Evolutionary conservation across 2,797 vertebrate genomes (phyloP).

Genomic region (Enteromius paludinosus): DNA sequence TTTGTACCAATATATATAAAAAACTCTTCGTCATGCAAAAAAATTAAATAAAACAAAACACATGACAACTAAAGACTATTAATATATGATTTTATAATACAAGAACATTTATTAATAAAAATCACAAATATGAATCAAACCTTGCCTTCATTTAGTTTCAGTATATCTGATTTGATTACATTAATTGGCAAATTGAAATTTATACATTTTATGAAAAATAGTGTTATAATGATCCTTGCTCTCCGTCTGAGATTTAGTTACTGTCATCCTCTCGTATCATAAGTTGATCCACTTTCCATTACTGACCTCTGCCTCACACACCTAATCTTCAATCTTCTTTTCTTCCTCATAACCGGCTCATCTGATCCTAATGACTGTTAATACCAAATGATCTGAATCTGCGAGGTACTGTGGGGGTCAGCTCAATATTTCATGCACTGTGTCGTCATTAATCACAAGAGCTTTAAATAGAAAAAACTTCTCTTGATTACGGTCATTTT

Average conservation of each 20-base stretch:
- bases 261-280: neutral
- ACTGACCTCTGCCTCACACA: constrained; percentile 30
- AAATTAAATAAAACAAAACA: neutral
- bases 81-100: neutral
- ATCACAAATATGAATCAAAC: too few relatives aligned
- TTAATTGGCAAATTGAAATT: neutral
- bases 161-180: neutral
- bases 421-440: constrained; percentile 42
- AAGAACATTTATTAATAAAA: too few relatives aligned
- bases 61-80: neutral
- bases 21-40: neutral
- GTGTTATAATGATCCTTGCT: neutral
- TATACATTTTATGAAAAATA: neutral
- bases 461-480: constrained; percentile 37
- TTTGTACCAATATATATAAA: too few relatives aligned
- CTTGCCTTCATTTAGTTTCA: neutral
- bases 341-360: constrained; percentile 27
- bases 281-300: constrained; percentile 30
- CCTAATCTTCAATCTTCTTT: constrained; percentile 44
- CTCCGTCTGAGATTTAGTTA: neutral
- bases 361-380: constrained; percentile 46
- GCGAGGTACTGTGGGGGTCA: constrained; percentile 14
- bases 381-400: constrained; percentile 46
- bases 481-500: constrained; percentile 17
- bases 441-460: constrained; percentile 39